Percentiles rank a stretch among this genome's conserved stretches.
Evolutionary conservation across 2,888 invertebrate genomes (phyloP).

Genomic region (Tethea ocularis): DNA sequence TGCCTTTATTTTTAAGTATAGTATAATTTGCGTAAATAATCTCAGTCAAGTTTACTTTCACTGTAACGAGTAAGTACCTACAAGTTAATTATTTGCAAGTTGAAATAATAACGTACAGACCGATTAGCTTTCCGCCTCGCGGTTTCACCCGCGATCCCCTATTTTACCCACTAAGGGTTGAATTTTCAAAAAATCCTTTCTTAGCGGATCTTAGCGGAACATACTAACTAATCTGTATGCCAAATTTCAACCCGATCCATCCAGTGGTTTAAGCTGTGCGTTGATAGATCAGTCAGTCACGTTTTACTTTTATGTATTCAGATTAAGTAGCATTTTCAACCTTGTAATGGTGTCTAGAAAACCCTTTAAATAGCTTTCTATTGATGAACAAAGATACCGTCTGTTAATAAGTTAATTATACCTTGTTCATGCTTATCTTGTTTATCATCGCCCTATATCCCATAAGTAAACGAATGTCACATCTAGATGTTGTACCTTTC

Average conservation of each 20-base stretch:
- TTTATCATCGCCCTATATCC: neutral
- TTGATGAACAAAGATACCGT: neutral
- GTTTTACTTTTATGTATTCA: too few species aligned
- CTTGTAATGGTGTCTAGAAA: neutral
- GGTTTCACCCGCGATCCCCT: too few species aligned
- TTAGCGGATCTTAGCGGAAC: too few species aligned
- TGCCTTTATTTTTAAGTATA: neutral
- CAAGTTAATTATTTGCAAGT: neutral
- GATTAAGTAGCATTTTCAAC: neutral
- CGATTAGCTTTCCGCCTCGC: too few species aligned
- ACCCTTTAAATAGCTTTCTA: neutral
- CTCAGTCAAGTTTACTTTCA: neutral
- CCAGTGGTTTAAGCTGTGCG: too few species aligned
- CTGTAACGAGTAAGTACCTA: neutral
- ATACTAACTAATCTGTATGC: too few species aligned
- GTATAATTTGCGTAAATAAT: neutral
- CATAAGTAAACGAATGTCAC: constrained; percentile 2
- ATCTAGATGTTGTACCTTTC: neutral
- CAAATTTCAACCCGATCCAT: too few species aligned
- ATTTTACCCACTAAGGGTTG: too few species aligned
- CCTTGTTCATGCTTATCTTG: neutral
- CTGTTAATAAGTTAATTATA: neutral
- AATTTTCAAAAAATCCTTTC: too few species aligned
- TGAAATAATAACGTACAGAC: neutral
- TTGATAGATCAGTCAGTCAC: too few species aligned